Conservation (phyloP, 2,797 vertebrate genomes). For the Poeciliopsis presidionis region DNA sequence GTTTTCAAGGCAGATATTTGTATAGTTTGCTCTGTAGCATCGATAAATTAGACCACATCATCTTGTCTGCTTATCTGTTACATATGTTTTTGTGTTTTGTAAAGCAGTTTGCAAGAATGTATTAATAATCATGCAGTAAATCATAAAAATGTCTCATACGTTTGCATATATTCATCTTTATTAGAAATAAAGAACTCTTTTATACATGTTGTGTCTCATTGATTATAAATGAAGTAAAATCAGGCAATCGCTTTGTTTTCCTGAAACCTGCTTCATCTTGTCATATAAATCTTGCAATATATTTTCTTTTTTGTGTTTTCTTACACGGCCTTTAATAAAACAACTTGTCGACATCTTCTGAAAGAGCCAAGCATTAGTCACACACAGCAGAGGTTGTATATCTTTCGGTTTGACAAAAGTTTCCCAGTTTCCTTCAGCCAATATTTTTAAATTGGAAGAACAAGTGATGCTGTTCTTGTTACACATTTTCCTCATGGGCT, state of each 20-base stretch:
- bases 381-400: conserved; percentile 60
- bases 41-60: conserved; percentile 49
- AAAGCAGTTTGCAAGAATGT: conserved; percentile 73
- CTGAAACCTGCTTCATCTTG: conserved; percentile 43
- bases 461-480: conserved; percentile 52
- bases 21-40: conserved; percentile 58
- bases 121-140: conserved; percentile 55
- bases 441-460: conserved; percentile 59
- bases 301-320: conserved; percentile 53
- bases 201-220: conserved; percentile 58
- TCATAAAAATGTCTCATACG: conserved; percentile 62
- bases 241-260: conserved; percentile 27
- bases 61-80: conserved; percentile 56
- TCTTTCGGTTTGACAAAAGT: conserved; percentile 60
- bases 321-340: conserved; percentile 63
- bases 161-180: conserved; percentile 74
- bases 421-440: conserved; percentile 62
- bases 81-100: conserved; percentile 64
- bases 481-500: conserved; percentile 35
- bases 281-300: conserved; percentile 53
- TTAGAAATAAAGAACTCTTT: conserved; percentile 85
- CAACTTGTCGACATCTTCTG: conserved; percentile 65
- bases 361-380: conserved; percentile 65
- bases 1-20: conserved; percentile 61
- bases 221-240: conserved; percentile 11